Evolutionary conservation across 2,113 vertebrate species (phyloP).

Genomic region (Leucopsar rothschildi): DNA sequence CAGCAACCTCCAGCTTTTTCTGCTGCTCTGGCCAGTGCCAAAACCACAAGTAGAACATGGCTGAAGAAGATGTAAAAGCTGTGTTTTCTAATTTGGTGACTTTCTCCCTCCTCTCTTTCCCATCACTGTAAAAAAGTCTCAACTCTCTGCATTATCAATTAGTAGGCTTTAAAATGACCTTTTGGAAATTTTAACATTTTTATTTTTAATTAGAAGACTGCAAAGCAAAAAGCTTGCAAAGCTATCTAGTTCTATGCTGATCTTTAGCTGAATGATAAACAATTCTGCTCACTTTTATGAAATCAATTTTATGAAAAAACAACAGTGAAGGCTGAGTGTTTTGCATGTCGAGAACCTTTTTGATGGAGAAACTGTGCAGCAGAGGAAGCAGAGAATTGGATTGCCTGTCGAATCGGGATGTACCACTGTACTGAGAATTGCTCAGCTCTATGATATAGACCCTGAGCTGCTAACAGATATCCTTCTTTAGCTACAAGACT

Average conservation of each 20-base stretch:
- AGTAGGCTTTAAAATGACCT: not conserved
- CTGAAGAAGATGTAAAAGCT: not conserved
- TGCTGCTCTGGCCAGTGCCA: not conserved
- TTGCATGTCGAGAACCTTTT: not conserved
- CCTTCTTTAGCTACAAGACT: conserved; percentile 67
- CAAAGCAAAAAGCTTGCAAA: not conserved
- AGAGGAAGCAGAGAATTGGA: not conserved
- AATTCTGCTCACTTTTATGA: not conserved
- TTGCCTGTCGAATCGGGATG: not conserved
- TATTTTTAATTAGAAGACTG: not conserved
- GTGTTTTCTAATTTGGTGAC: not conserved
- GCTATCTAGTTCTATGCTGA: not conserved
- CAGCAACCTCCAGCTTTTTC: not conserved
- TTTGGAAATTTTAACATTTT: not conserved
- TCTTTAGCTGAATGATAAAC: conserved; percentile 1
- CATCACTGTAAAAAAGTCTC: not conserved
- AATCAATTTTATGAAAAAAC: conserved; percentile 4
- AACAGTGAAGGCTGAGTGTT: not conserved
- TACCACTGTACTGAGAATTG: conserved; percentile 23
- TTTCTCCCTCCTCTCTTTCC: not conserved
- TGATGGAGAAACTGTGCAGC: not conserved
- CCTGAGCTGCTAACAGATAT: conserved; percentile 58
- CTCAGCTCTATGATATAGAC: conserved; percentile 59
- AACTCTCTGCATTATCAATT: not conserved
- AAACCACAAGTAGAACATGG: not conserved